Conservation (phyloP, 2,797 vertebrate species). For the Chloroceryle inda region DNA sequence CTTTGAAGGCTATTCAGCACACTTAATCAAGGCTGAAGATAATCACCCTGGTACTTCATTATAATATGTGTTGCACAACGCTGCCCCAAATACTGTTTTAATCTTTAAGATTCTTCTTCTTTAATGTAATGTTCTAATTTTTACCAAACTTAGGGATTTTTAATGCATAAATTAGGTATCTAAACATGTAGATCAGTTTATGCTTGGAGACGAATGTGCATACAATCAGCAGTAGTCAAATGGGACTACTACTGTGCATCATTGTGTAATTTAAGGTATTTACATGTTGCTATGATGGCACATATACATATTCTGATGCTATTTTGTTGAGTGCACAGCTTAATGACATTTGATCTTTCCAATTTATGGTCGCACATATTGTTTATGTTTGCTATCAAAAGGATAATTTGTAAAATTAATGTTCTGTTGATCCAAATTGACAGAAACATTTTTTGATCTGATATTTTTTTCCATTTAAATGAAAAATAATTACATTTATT, state of each 20-base stretch:
- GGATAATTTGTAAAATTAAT: slow-evolving; percentile 23
- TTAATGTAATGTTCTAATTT: not conserved
- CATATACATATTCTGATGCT: not conserved
- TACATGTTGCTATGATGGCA: not conserved
- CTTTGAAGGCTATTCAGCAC: not conserved
- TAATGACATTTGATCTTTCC: slow-evolving; percentile 48
- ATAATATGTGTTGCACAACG: not conserved
- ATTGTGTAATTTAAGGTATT: not conserved
- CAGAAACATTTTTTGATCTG: slow-evolving; percentile 47
- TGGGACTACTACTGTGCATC: not conserved
- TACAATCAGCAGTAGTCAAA: not conserved
- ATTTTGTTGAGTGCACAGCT: not conserved
- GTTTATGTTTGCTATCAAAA: slow-evolving; percentile 34
- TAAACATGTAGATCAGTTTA: not conserved
- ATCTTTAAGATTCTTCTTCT: not conserved
- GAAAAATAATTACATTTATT: slow-evolving; percentile 44
- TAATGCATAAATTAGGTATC: not conserved
- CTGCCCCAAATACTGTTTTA: not conserved
- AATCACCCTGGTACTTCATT: not conserved
- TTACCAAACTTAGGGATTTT: not conserved
- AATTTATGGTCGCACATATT: slow-evolving; percentile 11
- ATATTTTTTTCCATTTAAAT: slow-evolving; percentile 46
- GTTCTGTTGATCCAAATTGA: slow-evolving; percentile 41
- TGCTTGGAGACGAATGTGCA: not conserved
- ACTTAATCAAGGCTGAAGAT: slow-evolving; percentile 24